Base-by-base conservation (phyloP, 2,888 invertebrate species). In the Sarcophaga caerulescens region DNA sequence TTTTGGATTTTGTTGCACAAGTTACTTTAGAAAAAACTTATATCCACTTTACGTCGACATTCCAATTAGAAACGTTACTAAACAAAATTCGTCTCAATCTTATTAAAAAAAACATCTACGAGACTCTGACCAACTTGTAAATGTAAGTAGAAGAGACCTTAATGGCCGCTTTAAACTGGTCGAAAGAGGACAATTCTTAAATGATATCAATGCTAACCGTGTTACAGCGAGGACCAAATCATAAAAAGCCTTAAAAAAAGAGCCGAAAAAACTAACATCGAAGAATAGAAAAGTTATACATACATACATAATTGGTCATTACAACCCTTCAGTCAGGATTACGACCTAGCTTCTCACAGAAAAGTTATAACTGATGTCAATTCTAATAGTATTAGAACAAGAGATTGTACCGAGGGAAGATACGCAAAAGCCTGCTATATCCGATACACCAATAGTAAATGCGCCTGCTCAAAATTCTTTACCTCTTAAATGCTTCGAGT, bases 401-500 rank as follows among this genome's bases (percentile, higher is more conserved):
- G 6, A 35, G 6, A 35, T 0, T 1, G 6, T 35, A 6, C 35
- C 35, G 35, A 35, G 2, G 0, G 6, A 35, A 35, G 35, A 35
- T 35, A 35, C 6, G 6, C 35, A 35, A 35, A 35, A 35, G 6
- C 2, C 6, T 23, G 59, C 77, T 63, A 10, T 75, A 3, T 71
- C 71, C 75, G 79, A 80, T 76, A 85, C 85, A 45, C 83, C 85
- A 3, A 79, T 85, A 21, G 12, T 63, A 11, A 3, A 45, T 59
- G 12, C 60, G 5, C 63, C 75, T 57, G n/a, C 59, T 85, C 80
- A 12, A 83, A 80, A 4, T n/a, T n/a, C n/a, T n/a, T n/a, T n/a
- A n/a, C 85, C 85, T 12, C 63, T 70, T 19, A 35, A 25, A 25
- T 0, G 25, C 23, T 3, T 69, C 76, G 19, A 44, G 11, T 44